Evolutionary conservation across 2,888 invertebrate genomes (phyloP).

Genomic region (Charanyca ferruginea): DNA sequence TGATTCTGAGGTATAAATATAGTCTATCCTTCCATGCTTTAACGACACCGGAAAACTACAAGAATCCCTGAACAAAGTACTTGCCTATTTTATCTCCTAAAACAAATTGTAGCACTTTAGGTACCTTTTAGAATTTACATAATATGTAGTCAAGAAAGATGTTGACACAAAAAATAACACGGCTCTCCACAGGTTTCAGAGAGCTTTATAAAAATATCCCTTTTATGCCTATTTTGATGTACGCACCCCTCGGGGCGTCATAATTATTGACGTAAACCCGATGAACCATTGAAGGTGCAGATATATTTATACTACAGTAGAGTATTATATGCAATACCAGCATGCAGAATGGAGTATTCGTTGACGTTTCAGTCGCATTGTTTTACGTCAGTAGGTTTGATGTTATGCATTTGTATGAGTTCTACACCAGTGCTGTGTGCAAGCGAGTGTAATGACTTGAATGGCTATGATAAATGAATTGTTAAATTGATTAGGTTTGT

Average conservation of each 20-base stretch:
- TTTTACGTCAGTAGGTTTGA: constrained; percentile 18
- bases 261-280: constrained; percentile 66
- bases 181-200: constrained; percentile 9
- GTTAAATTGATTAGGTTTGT: constrained; percentile 7
- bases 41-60: too few relatives aligned
- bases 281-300: constrained; percentile 63
- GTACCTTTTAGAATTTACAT: constrained; percentile 26
- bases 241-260: constrained; percentile 33
- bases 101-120: constrained; percentile 6
- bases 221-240: constrained; percentile 56
- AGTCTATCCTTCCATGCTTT: not conserved
- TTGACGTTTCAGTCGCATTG: constrained; percentile 33
- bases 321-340: constrained; percentile 53
- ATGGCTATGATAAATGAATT: constrained; percentile 17
- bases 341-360: constrained; percentile 35
- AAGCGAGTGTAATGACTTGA: not conserved
- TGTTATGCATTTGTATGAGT: constrained; percentile 32
- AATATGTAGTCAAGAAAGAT: constrained; percentile 29
- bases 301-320: constrained; percentile 38
- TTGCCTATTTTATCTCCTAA: constrained; percentile 17
- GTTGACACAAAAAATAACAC: constrained; percentile 41
- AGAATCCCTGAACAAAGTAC: constrained; percentile 9
- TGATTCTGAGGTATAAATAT: too few relatives aligned
- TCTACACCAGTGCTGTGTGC: not conserved
- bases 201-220: constrained; percentile 40